These are phyloP conservation scores for Polypedilum pembai DNA, from an alignment of 1,140 invertebrate species.

Conservation along the genomic window DNA sequence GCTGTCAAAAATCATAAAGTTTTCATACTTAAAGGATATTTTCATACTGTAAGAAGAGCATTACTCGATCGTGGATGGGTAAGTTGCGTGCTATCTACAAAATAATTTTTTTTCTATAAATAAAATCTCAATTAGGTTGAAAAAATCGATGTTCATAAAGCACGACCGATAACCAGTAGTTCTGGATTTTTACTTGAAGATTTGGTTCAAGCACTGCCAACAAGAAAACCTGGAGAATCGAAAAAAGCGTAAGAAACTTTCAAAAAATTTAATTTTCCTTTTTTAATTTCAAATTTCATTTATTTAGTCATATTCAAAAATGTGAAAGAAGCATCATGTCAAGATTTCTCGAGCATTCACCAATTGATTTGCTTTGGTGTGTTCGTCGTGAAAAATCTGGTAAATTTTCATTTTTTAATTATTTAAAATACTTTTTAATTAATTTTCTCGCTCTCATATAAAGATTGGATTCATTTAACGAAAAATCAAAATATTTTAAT, in stretches of 20 bases:
- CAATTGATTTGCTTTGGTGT: slow-evolving; percentile 82
- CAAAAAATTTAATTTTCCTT: background rate
- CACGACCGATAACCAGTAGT: slow-evolving; percentile 37
- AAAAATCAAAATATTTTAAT: slow-evolving; percentile 43
- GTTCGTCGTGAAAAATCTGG: slow-evolving; percentile 70
- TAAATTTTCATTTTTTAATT: background rate
- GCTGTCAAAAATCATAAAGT: slow-evolving; percentile 47
- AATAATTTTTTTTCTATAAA: background rate
- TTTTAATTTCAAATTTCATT: background rate
- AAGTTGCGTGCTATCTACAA: background rate
- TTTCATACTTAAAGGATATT: slow-evolving; percentile 47
- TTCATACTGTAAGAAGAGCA: slow-evolving; percentile 38
- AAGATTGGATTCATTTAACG: slow-evolving; percentile 41
- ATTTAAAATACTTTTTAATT: background rate
- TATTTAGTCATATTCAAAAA: slow-evolving; percentile 38
- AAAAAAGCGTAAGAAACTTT: slow-evolving; percentile 35
- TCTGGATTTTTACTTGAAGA: slow-evolving; percentile 35
- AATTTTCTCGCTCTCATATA: background rate
- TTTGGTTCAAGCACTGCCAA: slow-evolving; percentile 39
- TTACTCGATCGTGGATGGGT: slow-evolving; percentile 26
- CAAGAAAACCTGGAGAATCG: slow-evolving; percentile 40
- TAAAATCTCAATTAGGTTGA: slow-evolving; percentile 47
- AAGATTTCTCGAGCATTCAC: slow-evolving; percentile 58
- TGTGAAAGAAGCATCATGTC: slow-evolving; percentile 55
- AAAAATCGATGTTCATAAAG: slow-evolving; percentile 51